A percentile compares a stretch with the other conserved stretches of the same genome.
phyloP scores from a whole-genome alignment of 2,888 invertebrate genomes.

The Chalcosyrphus nemorum region DNA sequence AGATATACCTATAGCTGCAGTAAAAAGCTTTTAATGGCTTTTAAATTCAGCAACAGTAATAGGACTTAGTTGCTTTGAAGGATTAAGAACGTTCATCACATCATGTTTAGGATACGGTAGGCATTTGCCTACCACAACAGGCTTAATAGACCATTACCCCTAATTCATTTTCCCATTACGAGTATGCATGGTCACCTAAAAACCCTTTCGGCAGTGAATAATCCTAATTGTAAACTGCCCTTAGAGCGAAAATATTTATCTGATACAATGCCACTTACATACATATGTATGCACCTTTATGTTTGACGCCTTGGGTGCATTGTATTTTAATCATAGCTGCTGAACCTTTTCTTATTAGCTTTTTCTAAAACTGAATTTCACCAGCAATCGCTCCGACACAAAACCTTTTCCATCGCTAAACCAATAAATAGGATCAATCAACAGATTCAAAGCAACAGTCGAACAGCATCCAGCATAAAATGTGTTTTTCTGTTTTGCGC shows the following conservation, averaged over 20 bases:
- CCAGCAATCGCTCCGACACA: not conserved
- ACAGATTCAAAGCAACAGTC: conserved; percentile 13
- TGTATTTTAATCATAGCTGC: no score
- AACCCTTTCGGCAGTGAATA: not conserved
- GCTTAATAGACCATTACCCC: not conserved
- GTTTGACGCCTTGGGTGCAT: no score
- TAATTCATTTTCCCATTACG: not conserved
- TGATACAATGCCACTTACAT: not conserved
- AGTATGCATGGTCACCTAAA: not conserved
- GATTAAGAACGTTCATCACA: not conserved
- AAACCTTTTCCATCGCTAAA: not conserved
- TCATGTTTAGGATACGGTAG: not conserved
- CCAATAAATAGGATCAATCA: conserved; percentile 14
- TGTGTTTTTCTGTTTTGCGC: conserved; percentile 8
- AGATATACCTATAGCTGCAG: not conserved
- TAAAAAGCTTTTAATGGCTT: not conserved
- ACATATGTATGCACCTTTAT: no score
- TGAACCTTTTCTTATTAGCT: not conserved
- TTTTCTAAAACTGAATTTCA: not conserved
- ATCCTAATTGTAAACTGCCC: not conserved
- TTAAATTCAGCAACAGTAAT: not conserved
- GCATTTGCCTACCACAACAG: not conserved
- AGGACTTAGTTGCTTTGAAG: not conserved
- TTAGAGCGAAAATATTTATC: not conserved
- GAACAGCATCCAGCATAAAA: not conserved